These are phyloP conservation scores for Opisthocomus hoazin DNA, from an alignment of 2,113 vertebrate species.

Conservation along the genomic window DNA sequence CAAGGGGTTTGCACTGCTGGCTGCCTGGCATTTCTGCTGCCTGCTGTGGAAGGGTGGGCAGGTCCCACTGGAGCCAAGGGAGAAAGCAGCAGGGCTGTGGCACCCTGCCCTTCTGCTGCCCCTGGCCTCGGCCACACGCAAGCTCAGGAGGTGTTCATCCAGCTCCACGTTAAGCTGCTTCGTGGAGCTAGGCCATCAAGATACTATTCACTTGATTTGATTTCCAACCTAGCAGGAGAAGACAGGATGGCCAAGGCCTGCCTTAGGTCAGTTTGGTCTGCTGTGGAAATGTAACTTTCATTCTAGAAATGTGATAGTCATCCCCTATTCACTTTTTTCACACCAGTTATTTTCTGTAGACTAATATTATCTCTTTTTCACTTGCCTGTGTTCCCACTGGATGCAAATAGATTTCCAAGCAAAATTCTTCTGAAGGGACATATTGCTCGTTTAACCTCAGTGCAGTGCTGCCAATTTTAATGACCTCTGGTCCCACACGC, in stretches of 20 bases:
- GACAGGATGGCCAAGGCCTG: background rate
- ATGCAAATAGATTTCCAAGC: background rate
- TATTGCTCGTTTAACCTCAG: background rate
- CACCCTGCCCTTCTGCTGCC: background rate
- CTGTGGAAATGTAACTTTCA: background rate
- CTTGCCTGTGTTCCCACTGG: background rate
- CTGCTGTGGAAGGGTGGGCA: background rate
- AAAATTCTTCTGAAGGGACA: background rate
- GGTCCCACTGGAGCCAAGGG: background rate
- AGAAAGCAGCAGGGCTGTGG: background rate
- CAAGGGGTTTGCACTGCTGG: background rate
- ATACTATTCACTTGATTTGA: background rate
- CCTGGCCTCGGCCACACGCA: background rate
- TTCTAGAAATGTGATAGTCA: background rate
- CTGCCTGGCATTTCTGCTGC: accelerated
- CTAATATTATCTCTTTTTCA: background rate
- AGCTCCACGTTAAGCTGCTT: background rate
- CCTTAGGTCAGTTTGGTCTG: background rate
- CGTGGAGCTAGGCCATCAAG: background rate
- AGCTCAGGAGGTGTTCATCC: background rate
- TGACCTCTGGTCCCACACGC: background rate
- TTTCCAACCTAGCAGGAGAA: background rate
- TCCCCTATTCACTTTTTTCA: background rate
- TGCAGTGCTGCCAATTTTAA: background rate
- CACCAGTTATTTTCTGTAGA: background rate